These are phyloP conservation scores for Pachyramphus minor DNA, from an alignment of 2,113 vertebrate species.

Conservation along the genomic window DNA sequence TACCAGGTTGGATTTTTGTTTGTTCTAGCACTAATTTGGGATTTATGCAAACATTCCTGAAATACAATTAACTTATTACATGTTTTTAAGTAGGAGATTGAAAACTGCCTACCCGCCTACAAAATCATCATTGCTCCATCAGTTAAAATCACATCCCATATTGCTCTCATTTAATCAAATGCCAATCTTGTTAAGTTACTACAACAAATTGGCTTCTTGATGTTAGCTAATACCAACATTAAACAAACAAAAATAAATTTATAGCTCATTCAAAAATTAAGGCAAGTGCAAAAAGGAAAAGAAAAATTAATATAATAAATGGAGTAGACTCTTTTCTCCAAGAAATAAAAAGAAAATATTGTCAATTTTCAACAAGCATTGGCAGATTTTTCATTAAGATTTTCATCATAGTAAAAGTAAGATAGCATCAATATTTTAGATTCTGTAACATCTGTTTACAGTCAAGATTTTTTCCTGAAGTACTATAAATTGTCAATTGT, in stretches of 20 bases:
- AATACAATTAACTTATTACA: neutral
- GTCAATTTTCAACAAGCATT: neutral
- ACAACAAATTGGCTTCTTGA: neutral
- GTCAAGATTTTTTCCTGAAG: conserved; percentile 27
- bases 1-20: neutral
- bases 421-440: conserved; percentile 9
- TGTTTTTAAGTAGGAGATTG: neutral
- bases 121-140: neutral
- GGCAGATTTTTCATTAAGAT: neutral
- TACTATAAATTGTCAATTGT: conserved; percentile 55
- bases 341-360: neutral
- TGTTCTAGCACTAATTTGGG: neutral
- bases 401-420: conserved; percentile 7
- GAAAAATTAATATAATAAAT: neutral
- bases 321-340: neutral
- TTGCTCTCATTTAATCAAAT: conserved; percentile 4
- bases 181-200: neutral
- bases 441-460: conserved; percentile 50
- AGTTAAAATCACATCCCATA: neutral
- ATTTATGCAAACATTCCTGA: neutral
- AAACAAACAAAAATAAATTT: neutral
- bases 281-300: neutral
- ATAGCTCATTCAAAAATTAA: neutral
- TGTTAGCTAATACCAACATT: neutral
- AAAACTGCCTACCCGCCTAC: neutral